A percentile compares a stretch with the other conserved stretches of the same genome.
Conservation (phyloP, 1,140 invertebrate genomes). For the Camponotus pennsylvanicus region DNA sequence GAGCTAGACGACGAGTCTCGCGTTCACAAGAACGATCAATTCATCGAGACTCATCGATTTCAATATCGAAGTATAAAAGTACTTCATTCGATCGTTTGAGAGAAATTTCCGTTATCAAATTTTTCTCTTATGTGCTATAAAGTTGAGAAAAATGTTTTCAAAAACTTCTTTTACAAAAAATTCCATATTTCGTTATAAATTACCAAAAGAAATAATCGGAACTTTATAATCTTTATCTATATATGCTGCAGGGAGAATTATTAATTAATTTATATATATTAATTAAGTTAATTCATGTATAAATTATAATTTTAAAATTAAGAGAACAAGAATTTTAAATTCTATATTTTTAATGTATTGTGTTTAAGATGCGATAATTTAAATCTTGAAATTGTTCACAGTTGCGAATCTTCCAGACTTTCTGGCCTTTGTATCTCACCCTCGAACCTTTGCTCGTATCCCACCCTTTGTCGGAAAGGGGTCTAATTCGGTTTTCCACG, state of each 20-base stretch:
- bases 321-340: background rate
- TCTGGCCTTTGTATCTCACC: background rate
- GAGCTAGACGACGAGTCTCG: slow-evolving; percentile 9
- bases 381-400: background rate
- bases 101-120: background rate
- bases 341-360: background rate
- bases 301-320: no score
- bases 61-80: slow-evolving; percentile 40
- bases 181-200: no score
- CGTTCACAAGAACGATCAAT: slow-evolving; percentile 33
- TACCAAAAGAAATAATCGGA: background rate
- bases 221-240: background rate
- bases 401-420: slow-evolving; percentile 6
- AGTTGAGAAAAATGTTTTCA: background rate
- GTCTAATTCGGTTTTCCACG: slow-evolving; percentile 57
- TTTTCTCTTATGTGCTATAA: background rate
- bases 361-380: slow-evolving; percentile 28
- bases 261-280: no score
- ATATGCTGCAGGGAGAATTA: background rate
- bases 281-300: no score
- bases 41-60: slow-evolving; percentile 39
- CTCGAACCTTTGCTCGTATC: slow-evolving; percentile 22
- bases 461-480: slow-evolving; percentile 27
- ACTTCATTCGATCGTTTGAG: background rate
- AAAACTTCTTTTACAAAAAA: background rate